Conservation (phyloP, 2,888 invertebrate species). For the Phlogophora meticulosa region DNA sequence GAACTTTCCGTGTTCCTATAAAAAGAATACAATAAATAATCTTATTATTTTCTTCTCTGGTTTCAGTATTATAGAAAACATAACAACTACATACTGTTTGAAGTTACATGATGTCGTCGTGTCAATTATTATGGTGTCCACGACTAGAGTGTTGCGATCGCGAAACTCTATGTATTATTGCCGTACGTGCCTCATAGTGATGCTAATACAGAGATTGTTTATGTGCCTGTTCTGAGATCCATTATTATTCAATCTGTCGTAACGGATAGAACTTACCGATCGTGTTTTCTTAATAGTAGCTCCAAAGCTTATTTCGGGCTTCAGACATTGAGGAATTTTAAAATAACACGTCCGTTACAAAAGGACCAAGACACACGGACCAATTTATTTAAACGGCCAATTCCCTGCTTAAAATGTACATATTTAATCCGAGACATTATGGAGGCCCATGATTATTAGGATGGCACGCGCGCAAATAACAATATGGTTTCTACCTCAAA, state of each 20-base stretch:
- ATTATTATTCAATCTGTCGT: constrained; percentile 2
- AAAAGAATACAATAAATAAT: too few species aligned
- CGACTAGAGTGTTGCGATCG: constrained; percentile 18
- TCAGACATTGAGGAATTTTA: constrained; percentile 46
- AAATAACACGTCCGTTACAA: constrained; percentile 51
- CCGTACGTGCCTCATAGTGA: constrained; percentile 8
- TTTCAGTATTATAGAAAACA: background rate
- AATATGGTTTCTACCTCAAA: constrained; percentile 79
- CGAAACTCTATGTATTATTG: constrained; percentile 34
- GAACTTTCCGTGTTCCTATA: constrained; percentile 5
- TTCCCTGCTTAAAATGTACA: constrained; percentile 71
- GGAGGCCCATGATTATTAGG: constrained; percentile 65
- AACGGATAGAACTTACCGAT: constrained; percentile 29
- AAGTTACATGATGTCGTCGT: constrained; percentile 2
- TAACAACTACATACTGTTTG: background rate
- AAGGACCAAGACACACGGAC: constrained; percentile 43
- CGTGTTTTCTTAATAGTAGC: constrained; percentile 21
- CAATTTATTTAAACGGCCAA: constrained; percentile 66
- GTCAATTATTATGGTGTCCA: constrained; percentile 26
- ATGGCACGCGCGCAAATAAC: constrained; percentile 75
- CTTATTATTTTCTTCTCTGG: background rate
- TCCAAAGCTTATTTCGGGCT: constrained; percentile 17
- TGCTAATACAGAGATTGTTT: constrained; percentile 16
- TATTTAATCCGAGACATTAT: constrained; percentile 65
- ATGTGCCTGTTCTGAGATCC: background rate